These are phyloP conservation scores for Henricia sp. DNA, from an alignment of 53 echinoderm and acorn worm genomes.

Conservation along the genomic window DNA sequence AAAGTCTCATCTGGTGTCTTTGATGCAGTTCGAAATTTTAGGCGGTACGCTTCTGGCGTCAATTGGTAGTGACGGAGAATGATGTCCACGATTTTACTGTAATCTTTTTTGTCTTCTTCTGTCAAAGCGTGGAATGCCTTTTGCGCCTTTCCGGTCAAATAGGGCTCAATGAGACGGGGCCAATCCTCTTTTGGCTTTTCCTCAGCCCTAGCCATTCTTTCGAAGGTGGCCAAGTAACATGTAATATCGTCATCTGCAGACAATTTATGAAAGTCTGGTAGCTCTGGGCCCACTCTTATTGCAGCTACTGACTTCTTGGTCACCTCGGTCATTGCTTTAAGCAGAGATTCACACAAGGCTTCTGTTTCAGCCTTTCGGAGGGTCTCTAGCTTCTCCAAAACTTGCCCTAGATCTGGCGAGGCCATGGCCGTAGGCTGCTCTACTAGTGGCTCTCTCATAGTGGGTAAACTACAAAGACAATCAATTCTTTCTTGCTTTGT, in stretches of 20 bases:
- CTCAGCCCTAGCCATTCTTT: too few relatives aligned
- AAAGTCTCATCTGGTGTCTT: slow-evolving; percentile 18
- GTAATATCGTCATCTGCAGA: too few relatives aligned
- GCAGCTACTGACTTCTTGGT: too few relatives aligned
- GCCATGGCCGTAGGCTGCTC: neutral
- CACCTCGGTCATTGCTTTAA: neutral
- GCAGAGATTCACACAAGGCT: neutral
- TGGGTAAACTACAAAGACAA: neutral
- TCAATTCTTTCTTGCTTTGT: neutral
- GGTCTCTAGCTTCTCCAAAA: neutral
- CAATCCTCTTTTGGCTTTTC: too few relatives aligned
- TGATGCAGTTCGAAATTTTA: slow-evolving; percentile 23
- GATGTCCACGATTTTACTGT: slow-evolving; percentile 8
- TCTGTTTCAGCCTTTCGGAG: neutral
- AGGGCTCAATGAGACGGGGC: slow-evolving; percentile 13
- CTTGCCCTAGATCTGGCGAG: neutral
- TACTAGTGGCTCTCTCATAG: neutral
- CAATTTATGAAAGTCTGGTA: too few relatives aligned
- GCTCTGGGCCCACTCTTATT: too few relatives aligned
- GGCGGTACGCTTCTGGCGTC: slow-evolving; percentile 29
- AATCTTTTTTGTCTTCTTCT: slow-evolving; percentile 40
- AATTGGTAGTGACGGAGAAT: slow-evolving; percentile 35
- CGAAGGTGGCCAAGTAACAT: too few relatives aligned
- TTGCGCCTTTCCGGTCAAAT: too few relatives aligned
- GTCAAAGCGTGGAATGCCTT: too few relatives aligned